Evolutionary conservation across 2,888 invertebrate species (phyloP), one percentile per base, ranked within the genome.

Genomic region (Hypselothyrea guttata): DNA sequence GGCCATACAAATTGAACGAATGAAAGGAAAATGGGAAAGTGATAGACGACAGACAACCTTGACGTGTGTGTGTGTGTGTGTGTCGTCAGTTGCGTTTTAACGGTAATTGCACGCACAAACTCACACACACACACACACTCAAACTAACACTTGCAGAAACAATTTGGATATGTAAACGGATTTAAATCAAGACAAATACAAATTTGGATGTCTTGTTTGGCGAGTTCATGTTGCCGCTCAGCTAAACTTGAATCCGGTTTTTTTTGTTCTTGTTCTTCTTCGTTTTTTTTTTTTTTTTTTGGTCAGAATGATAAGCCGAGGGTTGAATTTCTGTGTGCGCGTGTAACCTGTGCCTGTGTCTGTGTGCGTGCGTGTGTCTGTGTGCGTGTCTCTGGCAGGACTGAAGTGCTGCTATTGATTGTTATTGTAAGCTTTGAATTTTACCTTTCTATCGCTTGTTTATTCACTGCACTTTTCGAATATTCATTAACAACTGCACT

Each of bases 201-300:
- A 69, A 59, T 55, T 64, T 55, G 46, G 52, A 41, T 64, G 47
- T 45, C 44, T 57, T 16, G 56, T 52, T 56, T 48, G 52, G 52
- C 48, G 28, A 52, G 41, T 52, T 64, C 47, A 47, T 46, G 27
- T 33, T 62, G 62, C 60, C 44, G 69, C 58, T 58, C 46, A 60
- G 59, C 53, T 60, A 55, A 66, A 52, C 57, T 59, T 49, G 41
- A 71, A 67, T 67, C 71, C 67, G 71, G 59, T 59, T 62, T 63
- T 37, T 49, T 46, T 47, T 34, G 12, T 12, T 34, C 7, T 11
- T n/a, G n/a, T n/a, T n/a, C n/a, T n/a, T n/a, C n/a, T n/a, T n/a
- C n/a, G n/a, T n/a, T n/a, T n/a, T n/a, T n/a, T 31, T 58, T 48
- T 37, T 51, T 54, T 22, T 22, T 27, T 27, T 45, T 27, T 38